Evolutionary conservation across 2,888 invertebrate species (phyloP).

Genomic region (Phyllotreta cruciferae): DNA sequence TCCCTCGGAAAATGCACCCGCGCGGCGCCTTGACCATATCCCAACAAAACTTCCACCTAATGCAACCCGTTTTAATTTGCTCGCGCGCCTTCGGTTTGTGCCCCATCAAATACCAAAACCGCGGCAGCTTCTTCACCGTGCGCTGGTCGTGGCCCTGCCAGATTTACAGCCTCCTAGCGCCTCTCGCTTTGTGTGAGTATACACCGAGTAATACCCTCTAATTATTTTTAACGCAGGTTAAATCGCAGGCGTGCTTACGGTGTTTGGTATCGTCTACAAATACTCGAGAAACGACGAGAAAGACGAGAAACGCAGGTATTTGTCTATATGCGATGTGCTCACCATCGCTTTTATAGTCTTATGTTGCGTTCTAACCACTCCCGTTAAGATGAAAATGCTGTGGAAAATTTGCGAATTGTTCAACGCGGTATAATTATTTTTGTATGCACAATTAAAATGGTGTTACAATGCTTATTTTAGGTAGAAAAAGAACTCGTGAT

Average conservation of each 20-base stretch:
- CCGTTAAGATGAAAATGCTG: not conserved
- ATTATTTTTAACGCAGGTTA: not conserved
- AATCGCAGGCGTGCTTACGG: too few species aligned
- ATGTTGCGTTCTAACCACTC: not conserved
- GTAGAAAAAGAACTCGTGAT: not conserved
- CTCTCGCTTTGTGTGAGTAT: not conserved
- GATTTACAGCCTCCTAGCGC: constrained; percentile 2
- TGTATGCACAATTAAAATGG: not conserved
- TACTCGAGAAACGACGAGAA: not conserved
- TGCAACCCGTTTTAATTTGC: constrained; percentile 4
- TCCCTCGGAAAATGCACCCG: not conserved
- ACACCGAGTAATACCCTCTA: not conserved
- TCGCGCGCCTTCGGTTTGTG: constrained; percentile 7
- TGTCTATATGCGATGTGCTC: not conserved
- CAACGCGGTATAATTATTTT: not conserved
- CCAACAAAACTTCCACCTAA: constrained; percentile 1
- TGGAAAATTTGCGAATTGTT: constrained; percentile 13
- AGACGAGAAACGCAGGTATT: constrained; percentile 1
- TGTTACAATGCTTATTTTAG: constrained; percentile 1
- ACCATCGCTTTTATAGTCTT: constrained; percentile 6
- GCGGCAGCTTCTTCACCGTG: not conserved
- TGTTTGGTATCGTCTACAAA: too few species aligned
- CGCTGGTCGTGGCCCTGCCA: not conserved
- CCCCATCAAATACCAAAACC: not conserved
- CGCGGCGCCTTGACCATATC: not conserved